Evolutionary conservation across 1,140 invertebrate genomes (phyloP).

Genomic region (Drosophila orena): DNA sequence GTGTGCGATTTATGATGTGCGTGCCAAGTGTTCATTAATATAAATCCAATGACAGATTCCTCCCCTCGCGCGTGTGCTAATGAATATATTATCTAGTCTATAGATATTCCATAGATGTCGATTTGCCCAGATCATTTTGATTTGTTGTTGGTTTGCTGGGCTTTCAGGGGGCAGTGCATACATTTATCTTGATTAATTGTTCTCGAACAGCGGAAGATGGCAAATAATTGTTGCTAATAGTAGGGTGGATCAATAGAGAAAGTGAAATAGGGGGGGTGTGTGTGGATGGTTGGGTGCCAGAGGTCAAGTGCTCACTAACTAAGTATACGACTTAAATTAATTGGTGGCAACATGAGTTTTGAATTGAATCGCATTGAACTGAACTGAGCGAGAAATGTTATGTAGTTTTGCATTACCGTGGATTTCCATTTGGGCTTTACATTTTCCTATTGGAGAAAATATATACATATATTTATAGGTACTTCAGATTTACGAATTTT

Average conservation of each 20-base stretch:
- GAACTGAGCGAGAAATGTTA: constrained; percentile 28
- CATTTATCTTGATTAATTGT: constrained; percentile 70
- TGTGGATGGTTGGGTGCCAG: constrained; percentile 11
- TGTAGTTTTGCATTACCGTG: constrained; percentile 73
- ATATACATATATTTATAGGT: constrained; percentile 54
- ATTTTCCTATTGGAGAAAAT: constrained; percentile 78
- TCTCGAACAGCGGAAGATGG: constrained; percentile 51
- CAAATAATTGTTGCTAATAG: constrained; percentile 70
- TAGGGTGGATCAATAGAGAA: constrained; percentile 9
- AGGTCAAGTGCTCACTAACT: constrained; percentile 31
- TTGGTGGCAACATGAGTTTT: constrained; percentile 46
- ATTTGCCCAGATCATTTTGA: constrained; percentile 59
- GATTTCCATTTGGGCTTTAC: constrained; percentile 84
- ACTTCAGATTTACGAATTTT: constrained; percentile 19
- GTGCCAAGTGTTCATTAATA: constrained; percentile 81
- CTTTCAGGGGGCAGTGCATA: constrained; percentile 36
- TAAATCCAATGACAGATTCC: constrained; percentile 76
- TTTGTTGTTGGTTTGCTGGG: constrained; percentile 43
- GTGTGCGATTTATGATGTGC: constrained; percentile 78
- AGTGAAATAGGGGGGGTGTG: neutral
- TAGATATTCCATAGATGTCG: constrained; percentile 63
- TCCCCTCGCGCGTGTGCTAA: constrained; percentile 47
- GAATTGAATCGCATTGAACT: constrained; percentile 40
- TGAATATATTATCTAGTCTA: constrained; percentile 75
- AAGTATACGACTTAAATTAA: constrained; percentile 30